Evolutionary conservation across 2,113 vertebrate genomes (phyloP).

Genomic region (Siniperca chuatsi): DNA sequence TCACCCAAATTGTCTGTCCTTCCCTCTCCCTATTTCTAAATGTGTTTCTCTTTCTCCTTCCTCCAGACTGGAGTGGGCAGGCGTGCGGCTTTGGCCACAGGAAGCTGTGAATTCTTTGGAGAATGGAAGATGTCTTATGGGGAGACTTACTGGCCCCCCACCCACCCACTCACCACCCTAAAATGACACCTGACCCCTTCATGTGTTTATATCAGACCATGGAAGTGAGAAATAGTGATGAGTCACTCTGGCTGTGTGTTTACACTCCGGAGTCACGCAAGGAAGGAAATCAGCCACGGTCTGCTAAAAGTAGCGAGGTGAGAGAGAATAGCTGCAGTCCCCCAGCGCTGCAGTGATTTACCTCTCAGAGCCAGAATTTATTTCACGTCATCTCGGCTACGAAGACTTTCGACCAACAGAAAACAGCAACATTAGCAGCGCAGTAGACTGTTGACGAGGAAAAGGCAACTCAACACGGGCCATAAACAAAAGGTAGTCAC

Average conservation of each 20-base stretch:
- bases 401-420: constrained; percentile 49
- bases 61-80: constrained; percentile 75
- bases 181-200: constrained; percentile 81
- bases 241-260: constrained; percentile 84
- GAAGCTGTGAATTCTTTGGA: constrained; percentile 80
- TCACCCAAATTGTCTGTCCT: constrained; percentile 63
- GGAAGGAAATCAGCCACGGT: constrained; percentile 86
- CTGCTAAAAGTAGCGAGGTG: constrained; percentile 82
- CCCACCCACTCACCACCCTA: constrained; percentile 71
- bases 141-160: constrained; percentile 57
- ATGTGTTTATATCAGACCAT: constrained; percentile 84
- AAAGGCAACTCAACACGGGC: neutral
- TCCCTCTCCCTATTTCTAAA: constrained; percentile 66
- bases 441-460: constrained; percentile 12
- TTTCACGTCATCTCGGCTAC: constrained; percentile 58
- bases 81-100: constrained; percentile 76
- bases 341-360: constrained; percentile 68
- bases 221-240: constrained; percentile 86
- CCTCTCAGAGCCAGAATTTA: constrained; percentile 56
- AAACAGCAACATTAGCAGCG: constrained; percentile 23
- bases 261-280: constrained; percentile 84
- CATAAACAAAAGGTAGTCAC: constrained; percentile 16
- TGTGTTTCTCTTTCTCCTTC: constrained; percentile 78
- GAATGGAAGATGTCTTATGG: constrained; percentile 77
- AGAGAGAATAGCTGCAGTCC: constrained; percentile 78